phyloP scores from a whole-genome alignment of 2,113 vertebrate genomes.

The Hemibagrus wyckioides region DNA sequence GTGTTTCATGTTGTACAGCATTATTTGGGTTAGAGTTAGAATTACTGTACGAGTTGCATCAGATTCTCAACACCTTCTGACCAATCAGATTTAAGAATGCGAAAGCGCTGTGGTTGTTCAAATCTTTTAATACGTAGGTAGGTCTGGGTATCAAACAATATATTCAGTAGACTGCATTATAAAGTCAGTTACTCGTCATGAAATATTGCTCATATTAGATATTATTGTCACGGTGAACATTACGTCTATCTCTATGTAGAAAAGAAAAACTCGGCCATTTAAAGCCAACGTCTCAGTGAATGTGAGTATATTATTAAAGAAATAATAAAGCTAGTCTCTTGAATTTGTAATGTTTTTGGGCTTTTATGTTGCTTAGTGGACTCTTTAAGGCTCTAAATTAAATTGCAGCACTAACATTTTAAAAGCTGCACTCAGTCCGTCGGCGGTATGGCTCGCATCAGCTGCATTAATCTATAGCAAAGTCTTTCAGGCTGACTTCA shows the following conservation, averaged over 20 bases:
- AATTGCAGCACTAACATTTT: background rate
- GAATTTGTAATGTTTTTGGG: background rate
- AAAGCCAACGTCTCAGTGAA: background rate
- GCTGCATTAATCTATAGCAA: slow-evolving; percentile 35
- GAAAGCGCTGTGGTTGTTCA: background rate
- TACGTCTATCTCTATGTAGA: background rate
- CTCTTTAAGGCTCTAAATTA: background rate
- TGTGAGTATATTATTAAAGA: background rate
- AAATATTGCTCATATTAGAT: background rate
- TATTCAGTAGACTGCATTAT: background rate
- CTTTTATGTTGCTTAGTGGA: background rate
- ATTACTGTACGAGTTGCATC: too few relatives aligned
- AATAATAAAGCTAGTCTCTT: background rate
- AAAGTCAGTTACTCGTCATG: background rate
- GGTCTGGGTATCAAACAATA: background rate
- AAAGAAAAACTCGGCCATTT: background rate
- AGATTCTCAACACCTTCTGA: background rate
- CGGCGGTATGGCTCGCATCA: background rate
- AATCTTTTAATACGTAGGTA: background rate
- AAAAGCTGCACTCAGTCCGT: background rate
- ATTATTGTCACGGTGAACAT: background rate
- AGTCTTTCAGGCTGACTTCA: slow-evolving; percentile 26
- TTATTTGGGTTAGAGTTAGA: background rate
- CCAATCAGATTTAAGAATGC: background rate
- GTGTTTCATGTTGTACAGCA: background rate